These are phyloP conservation scores for Sebastes umbrosus DNA, from an alignment of 2,797 vertebrate species.

Conservation along the genomic window DNA sequence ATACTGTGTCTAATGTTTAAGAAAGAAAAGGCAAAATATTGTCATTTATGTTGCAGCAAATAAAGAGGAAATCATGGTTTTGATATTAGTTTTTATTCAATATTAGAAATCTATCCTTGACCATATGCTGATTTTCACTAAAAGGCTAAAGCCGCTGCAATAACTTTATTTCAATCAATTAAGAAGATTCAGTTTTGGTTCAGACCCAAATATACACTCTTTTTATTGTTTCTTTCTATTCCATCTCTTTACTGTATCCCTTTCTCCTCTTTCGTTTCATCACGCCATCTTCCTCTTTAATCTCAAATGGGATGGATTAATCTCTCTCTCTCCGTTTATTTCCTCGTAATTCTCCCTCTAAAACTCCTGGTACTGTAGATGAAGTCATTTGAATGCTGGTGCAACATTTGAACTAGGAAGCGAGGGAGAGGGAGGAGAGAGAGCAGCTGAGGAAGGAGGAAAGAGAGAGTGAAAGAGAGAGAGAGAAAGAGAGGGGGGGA, in stretches of 20 bases:
- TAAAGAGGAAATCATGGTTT: neutral
- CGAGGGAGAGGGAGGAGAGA: neutral
- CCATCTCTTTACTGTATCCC: neutral
- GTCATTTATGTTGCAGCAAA: neutral
- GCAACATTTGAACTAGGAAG: conserved; percentile 26
- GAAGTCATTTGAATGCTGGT: conserved; percentile 56
- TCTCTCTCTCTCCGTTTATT: conserved; percentile 21
- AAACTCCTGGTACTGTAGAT: conserved; percentile 52
- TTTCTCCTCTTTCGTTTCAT: conserved; percentile 7
- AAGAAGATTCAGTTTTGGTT: neutral
- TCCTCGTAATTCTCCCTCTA: conserved; percentile 63
- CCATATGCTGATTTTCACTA: neutral
- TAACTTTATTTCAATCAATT: neutral
- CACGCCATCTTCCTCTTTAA: conserved; percentile 54
- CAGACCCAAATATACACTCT: neutral
- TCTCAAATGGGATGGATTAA: conserved; percentile 68
- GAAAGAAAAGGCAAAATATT: neutral
- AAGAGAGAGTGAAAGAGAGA: neutral
- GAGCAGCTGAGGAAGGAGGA: neutral
- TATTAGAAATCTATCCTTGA: neutral
- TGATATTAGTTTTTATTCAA: neutral
- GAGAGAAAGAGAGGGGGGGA: neutral
- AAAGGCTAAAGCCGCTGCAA: neutral
- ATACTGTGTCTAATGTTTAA: neutral
- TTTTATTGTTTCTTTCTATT: neutral